A percentile compares a stretch with the other conserved stretches of the same genome.
These are phyloP conservation scores for Argyrosomus japonicus DNA, from an alignment of 2,113 vertebrate genomes.

Conservation along the genomic window DNA sequence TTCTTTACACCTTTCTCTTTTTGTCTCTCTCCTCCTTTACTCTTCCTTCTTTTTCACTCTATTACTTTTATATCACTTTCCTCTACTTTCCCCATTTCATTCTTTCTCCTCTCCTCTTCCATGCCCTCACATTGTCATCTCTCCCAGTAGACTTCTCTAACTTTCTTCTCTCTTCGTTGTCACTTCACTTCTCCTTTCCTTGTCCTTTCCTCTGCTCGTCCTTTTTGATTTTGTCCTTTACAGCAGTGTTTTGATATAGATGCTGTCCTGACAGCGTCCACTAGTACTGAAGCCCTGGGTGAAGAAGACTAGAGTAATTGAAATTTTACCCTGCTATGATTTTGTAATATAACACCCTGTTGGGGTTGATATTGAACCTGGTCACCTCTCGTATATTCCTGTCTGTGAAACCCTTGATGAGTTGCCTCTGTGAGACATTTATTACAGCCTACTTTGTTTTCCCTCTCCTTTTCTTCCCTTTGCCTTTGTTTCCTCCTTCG, in stretches of 20 bases:
- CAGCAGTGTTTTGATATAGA: not conserved
- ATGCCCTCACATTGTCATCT: not conserved
- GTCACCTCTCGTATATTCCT: not conserved
- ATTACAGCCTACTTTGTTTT: conserved; percentile 18
- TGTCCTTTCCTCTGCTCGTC: not conserved
- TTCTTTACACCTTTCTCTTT: too few species aligned
- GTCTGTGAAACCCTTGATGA: conserved; percentile 2
- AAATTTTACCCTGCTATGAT: not conserved
- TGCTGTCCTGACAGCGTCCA: not conserved
- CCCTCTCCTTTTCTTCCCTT: not conserved
- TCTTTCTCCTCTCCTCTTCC: not conserved
- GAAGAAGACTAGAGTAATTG: not conserved
- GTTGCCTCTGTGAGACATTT: conserved; percentile 19
- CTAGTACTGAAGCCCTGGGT: not conserved
- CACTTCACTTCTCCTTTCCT: not conserved
- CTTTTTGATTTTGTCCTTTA: conserved; percentile 1
- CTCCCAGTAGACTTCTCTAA: not conserved
- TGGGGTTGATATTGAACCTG: not conserved
- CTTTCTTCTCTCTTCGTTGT: not conserved
- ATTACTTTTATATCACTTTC: not conserved
- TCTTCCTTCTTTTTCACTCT: not conserved
- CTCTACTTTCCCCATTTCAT: not conserved
- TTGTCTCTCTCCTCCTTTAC: not conserved
- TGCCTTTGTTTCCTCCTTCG: conserved; percentile 15
- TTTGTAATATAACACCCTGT: not conserved